Evolutionary conservation across 2,888 invertebrate genomes (phyloP), one percentile per base, ranked within the genome.

Genomic region (Melolontha melolontha): DNA sequence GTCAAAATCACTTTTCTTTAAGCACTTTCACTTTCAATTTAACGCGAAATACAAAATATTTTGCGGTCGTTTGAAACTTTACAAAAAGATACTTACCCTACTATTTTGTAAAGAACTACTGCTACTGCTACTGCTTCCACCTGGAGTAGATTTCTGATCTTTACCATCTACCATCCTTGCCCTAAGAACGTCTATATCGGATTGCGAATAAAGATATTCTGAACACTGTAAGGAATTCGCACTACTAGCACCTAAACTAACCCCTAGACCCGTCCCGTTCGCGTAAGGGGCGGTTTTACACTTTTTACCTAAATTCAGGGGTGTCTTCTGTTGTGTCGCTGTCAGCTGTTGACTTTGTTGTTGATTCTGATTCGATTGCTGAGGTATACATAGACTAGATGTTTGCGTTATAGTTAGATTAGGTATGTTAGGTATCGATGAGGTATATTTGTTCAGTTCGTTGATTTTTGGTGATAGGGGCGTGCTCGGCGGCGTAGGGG

Each of bases 401-500:
- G 76, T 70, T 70, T 78, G 78, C 22, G 79, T 77, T 68, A 79
- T 77, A 40, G 75, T 79, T 69, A 79, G 72, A 67, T 77, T 79
- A 67, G 79, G 77, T 67, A 79, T 73, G 65, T 62, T 66, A 16
- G 67, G 67, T 16, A 62, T 52, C 29, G 57, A 73, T 62, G 75
- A 72, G 64, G 72, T 75, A 72, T 74, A 74, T 70, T 76, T 76
- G 64, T 73, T 72, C 59, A 72, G 70, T 68, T 70, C 66, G 66
- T 76, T 75, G 29, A 66, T 72, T 47, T 77, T 75, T 7, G 84
- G 85, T 1, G 84, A 83, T 34, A 84, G 78, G 22, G 85, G 85
- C 1, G 85, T 85, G 66, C 84, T 82, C n/a, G 85, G 85, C 2
- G 85, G 85, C 16, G 85, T 85, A 10, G 86, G 85, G 5, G 85